A percentile compares a stretch with the other conserved stretches of the same genome.
These are phyloP conservation scores for Rattus rattus DNA, from an alignment of 2,113 vertebrate species.

Conservation along the genomic window DNA sequence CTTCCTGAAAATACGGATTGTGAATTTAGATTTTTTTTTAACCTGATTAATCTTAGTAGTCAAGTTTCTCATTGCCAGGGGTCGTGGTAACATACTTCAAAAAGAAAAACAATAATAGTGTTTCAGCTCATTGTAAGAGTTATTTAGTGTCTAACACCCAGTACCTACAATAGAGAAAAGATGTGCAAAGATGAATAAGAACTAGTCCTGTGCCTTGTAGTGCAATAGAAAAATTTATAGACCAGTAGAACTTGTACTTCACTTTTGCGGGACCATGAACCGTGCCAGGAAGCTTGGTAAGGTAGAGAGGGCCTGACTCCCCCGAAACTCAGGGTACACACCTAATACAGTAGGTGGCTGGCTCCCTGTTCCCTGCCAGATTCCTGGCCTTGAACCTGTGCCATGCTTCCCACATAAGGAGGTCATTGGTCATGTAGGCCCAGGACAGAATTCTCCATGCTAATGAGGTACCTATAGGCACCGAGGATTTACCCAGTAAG, in stretches of 20 bases:
- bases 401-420: no score
- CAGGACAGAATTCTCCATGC: no score
- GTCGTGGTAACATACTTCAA: constrained; percentile 28
- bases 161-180: neutral
- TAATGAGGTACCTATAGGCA: no score
- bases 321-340: no score
- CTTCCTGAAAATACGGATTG: constrained; percentile 40
- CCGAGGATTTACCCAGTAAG: no score
- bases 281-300: no score
- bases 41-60: constrained; percentile 23
- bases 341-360: no score
- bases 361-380: no score
- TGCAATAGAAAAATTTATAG: constrained; percentile 6
- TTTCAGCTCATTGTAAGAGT: constrained; percentile 40
- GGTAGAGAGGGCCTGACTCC: no score
- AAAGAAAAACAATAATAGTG: neutral
- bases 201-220: neutral
- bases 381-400: no score
- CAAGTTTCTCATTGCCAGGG: constrained; percentile 7
- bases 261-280: neutral
- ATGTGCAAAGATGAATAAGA: neutral
- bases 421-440: no score
- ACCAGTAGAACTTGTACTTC: constrained; percentile 25
- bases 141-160: neutral
- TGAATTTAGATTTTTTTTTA: constrained; percentile 45